phyloP scores from a whole-genome alignment of 2,113 vertebrate species.

The Amphilophus citrinellus region DNA sequence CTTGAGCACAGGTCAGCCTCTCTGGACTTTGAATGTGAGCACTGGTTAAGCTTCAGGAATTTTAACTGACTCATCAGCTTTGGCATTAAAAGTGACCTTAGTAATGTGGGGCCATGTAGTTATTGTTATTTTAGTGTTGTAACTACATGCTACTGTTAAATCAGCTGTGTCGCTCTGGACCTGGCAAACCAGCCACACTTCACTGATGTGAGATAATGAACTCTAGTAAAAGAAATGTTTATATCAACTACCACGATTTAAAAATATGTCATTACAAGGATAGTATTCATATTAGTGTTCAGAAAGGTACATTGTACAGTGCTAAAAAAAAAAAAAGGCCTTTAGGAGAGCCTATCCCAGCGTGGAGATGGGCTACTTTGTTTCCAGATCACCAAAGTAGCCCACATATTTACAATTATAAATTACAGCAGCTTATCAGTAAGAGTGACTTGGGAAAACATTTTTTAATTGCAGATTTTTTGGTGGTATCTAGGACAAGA shows the following conservation, averaged over 20 bases:
- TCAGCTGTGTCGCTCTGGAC: background rate
- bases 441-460: background rate
- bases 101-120: background rate
- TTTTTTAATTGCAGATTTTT: background rate
- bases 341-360: background rate
- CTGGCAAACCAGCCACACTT: background rate
- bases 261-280: background rate
- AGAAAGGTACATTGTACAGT: background rate
- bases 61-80: background rate
- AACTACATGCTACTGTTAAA: slow-evolving; percentile 29
- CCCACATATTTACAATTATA: background rate
- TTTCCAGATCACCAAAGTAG: background rate
- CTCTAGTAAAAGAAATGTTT: background rate
- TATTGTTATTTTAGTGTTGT: slow-evolving; percentile 4
- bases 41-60: background rate
- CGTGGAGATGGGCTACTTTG: background rate
- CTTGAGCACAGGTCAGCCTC: background rate
- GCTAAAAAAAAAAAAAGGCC: background rate
- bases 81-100: background rate
- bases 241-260: background rate
- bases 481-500: background rate
- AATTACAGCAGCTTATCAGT: background rate
- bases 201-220: slow-evolving; percentile 28
- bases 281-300: background rate
- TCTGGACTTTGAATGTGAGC: background rate